Evolutionary conservation across 2,888 invertebrate genomes (phyloP).

Genomic region (Drosophila fulvimacula): DNA sequence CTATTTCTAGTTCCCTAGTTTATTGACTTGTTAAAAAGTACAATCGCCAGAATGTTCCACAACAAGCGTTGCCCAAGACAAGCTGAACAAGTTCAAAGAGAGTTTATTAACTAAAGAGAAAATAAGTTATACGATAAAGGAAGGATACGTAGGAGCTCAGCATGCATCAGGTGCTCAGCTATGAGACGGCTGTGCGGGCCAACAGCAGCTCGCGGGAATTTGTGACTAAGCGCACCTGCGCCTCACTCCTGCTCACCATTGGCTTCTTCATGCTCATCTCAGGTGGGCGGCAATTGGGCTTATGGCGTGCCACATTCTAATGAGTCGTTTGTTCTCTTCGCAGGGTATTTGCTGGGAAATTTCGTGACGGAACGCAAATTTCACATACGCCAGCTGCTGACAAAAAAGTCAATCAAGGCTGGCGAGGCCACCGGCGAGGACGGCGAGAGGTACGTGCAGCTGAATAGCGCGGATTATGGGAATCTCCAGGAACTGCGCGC

Average conservation of each 20-base stretch:
- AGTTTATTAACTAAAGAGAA: slow-evolving; percentile 8
- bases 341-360: slow-evolving; percentile 85
- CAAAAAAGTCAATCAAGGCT: slow-evolving; percentile 66
- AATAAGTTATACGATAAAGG: background rate
- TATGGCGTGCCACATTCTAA: slow-evolving; percentile 45
- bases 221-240: slow-evolving; percentile 84
- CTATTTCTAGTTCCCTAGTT: background rate
- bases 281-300: slow-evolving; percentile 68
- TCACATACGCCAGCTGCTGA: slow-evolving; percentile 80
- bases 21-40: background rate
- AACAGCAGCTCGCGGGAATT: slow-evolving; percentile 83
- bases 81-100: slow-evolving; percentile 5
- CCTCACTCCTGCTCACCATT: slow-evolving; percentile 83
- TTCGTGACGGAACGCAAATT: slow-evolving; percentile 84
- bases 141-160: slow-evolving; percentile 12
- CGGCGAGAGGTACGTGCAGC: slow-evolving; percentile 65
- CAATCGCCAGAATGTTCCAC: slow-evolving; percentile 38
- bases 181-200: slow-evolving; percentile 84
- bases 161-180: slow-evolving; percentile 85
- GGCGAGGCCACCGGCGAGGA: slow-evolving; percentile 41
- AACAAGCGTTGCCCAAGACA: slow-evolving; percentile 6
- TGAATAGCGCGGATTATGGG: slow-evolving; percentile 80
- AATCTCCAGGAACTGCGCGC: slow-evolving; percentile 82
- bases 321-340: slow-evolving; percentile 50
- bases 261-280: slow-evolving; percentile 84